Evolutionary conservation across 2,888 invertebrate species (phyloP), one percentile per base, ranked within the genome.

Genomic region (Hyposoter didymator): DNA sequence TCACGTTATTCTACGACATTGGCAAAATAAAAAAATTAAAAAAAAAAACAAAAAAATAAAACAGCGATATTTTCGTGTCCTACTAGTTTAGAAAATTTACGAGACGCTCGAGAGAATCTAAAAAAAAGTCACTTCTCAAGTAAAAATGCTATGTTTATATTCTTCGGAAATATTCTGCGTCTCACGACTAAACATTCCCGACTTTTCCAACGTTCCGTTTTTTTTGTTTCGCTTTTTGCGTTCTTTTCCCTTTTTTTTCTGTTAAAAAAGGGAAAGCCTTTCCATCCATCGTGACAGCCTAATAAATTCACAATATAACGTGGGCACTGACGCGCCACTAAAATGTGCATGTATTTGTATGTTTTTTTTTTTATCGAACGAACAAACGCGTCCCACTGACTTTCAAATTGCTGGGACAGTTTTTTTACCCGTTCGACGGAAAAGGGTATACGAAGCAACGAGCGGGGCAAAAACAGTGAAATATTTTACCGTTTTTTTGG

Each of bases 401-500:
- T 88, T 87, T 83, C 64, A 87, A 88, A 87, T 88, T 78, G 82
- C 45, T 55, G 22, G 52, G 55, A 72, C 49, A 8, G 59, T 28
- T 59, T 81, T 69, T 67, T 62, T 8, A 10, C 17, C 35, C 59
- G 39, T 62, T 59, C 12, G 76, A 12, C 32, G 49, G 32, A 76
- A 85, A 87, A 79, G 80, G 72, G 59, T 69, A 19, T 76, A 70
- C 73, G 62, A 45, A 28, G 66, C 43, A 45, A 49, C 43, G 59
- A 59, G 32, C 59, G 59, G 66, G 59, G 66, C 28, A 84, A 85
- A 86, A 80, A 78, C 69, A 74, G 78, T 72, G 79, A 88, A 87
- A 85, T 52, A 78, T 88, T 88, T 87, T 86, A 88, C 88, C 86
- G 84, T 85, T 83, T 87, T 85, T 84, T 86, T 86, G 69, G 76